These are phyloP conservation scores for Phocoena phocoena DNA, from an alignment of 2,113 vertebrate species.

Conservation along the genomic window DNA sequence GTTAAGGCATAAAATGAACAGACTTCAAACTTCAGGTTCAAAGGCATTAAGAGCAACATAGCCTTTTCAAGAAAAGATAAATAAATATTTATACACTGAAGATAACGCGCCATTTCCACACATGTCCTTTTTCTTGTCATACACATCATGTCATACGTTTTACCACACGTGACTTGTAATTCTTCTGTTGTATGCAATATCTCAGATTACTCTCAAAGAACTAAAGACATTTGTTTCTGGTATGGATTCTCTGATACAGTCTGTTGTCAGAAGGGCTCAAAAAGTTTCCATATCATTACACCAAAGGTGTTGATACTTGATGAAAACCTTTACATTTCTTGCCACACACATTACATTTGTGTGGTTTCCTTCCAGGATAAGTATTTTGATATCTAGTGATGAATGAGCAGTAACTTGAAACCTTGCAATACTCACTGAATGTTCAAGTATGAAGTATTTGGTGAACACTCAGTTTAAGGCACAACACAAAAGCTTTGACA, in stretches of 20 bases:
- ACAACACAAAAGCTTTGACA: background rate
- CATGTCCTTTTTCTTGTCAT: background rate
- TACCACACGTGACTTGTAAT: background rate
- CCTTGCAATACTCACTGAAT: background rate
- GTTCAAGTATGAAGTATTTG: background rate
- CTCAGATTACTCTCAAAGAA: background rate
- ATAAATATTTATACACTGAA: background rate
- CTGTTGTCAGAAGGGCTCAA: background rate
- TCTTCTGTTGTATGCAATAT: background rate
- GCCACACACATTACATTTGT: background rate
- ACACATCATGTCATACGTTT: background rate
- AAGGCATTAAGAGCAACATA: background rate
- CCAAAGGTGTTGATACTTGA: background rate
- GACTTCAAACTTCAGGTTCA: background rate
- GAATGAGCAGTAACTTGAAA: background rate
- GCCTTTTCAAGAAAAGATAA: background rate
- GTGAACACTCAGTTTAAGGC: background rate
- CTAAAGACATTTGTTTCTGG: background rate
- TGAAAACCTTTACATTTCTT: background rate
- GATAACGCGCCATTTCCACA: background rate
- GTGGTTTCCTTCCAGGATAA: background rate
- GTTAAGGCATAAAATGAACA: background rate
- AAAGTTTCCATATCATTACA: background rate
- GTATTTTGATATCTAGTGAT: background rate
- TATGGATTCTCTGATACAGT: background rate